phyloP scores from a whole-genome alignment of 2,113 vertebrate species.

The Cranoglanis bouderius region DNA sequence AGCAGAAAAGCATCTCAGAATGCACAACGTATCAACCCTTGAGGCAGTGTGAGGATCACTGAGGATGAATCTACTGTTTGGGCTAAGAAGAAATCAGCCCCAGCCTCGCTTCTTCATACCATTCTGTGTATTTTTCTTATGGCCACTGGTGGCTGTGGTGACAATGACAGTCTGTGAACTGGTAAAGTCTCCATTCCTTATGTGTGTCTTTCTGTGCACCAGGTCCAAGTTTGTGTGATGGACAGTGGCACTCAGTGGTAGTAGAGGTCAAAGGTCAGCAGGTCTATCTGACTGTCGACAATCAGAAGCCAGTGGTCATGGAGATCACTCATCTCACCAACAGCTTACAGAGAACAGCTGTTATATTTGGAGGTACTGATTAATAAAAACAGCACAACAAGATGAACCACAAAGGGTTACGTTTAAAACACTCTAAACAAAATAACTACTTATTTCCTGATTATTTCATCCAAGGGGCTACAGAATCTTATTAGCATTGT shows the following conservation, averaged over 20 bases:
- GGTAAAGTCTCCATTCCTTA: not conserved
- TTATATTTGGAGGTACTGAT: constrained; percentile 82
- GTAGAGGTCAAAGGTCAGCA: constrained; percentile 78
- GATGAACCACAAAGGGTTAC: not conserved
- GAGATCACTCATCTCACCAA: constrained; percentile 72
- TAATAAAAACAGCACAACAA: not conserved
- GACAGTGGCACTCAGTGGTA: constrained; percentile 80
- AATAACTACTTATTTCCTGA: not conserved
- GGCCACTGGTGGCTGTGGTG: too few relatives aligned
- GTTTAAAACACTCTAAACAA: not conserved
- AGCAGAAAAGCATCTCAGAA: not conserved
- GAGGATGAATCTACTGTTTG: not conserved
- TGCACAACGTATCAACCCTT: not conserved
- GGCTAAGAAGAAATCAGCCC: not conserved
- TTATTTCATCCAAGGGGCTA: not conserved
- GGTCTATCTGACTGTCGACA: constrained; percentile 77
- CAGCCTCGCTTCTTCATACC: not conserved
- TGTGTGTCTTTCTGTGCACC: constrained; percentile 34
- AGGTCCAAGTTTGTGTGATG: constrained; percentile 79
- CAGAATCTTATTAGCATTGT: too few relatives aligned
- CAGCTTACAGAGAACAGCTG: constrained; percentile 68
- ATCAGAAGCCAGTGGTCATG: constrained; percentile 65
- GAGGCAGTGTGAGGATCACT: not conserved
- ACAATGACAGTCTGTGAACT: not conserved
- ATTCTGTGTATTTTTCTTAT: not conserved